Percentiles rank a stretch among this genome's conserved stretches.
phyloP scores from a whole-genome alignment of 2,113 vertebrate species.

The Okapia johnstoni region DNA sequence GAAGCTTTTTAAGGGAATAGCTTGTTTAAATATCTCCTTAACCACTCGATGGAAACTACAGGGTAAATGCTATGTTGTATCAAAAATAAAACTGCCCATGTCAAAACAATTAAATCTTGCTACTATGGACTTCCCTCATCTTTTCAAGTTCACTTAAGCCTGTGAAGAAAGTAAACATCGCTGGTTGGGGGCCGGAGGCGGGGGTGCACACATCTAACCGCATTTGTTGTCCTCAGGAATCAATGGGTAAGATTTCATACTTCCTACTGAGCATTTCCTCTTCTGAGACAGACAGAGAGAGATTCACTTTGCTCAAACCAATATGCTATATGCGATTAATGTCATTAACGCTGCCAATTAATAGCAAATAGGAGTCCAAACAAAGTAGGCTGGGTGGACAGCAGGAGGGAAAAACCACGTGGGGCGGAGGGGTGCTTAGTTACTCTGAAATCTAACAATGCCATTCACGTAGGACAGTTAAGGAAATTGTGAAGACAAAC shows the following conservation, averaged over 20 bases:
- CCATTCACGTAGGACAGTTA: background rate
- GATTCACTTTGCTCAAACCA: conserved; percentile 77
- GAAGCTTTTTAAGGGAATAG: background rate
- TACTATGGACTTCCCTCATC: conserved; percentile 38
- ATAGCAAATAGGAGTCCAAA: conserved; percentile 66
- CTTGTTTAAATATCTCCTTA: conserved; percentile 39
- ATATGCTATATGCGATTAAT: conserved; percentile 76
- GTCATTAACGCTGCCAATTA: conserved; percentile 75
- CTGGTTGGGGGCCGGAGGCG: background rate
- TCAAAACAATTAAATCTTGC: conserved; percentile 59
- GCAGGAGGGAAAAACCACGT: conserved; percentile 34
- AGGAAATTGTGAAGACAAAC: conserved; percentile 41
- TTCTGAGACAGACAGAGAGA: conserved; percentile 64
- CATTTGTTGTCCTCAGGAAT: conserved; percentile 67
- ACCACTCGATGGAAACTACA: conserved; percentile 23
- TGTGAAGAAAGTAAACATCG: background rate
- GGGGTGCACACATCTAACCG: background rate
- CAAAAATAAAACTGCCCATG: conserved; percentile 58
- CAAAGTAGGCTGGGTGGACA: conserved; percentile 65
- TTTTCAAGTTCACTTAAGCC: conserved; percentile 35
- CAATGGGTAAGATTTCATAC: conserved; percentile 71
- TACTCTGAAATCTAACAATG: conserved; percentile 34
- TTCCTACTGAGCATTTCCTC: conserved; percentile 75
- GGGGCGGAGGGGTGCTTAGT: background rate
- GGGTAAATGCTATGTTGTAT: background rate